These are phyloP conservation scores for Acanthosepion pharaonis DNA, from an alignment of 2,888 invertebrate genomes.

Conservation along the genomic window DNA sequence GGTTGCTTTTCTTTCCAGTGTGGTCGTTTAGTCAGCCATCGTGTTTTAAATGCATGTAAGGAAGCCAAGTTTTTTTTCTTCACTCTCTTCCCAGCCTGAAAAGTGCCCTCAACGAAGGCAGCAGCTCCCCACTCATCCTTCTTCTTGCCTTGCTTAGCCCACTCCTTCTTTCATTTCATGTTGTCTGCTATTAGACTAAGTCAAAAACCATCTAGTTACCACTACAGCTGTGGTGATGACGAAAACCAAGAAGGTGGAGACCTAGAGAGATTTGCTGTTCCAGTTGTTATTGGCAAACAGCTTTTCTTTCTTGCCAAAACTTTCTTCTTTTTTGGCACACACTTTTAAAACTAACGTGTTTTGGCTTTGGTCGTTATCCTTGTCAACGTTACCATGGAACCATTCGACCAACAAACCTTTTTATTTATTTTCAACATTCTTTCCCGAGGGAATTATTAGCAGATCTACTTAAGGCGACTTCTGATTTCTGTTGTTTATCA, in stretches of 20 bases:
- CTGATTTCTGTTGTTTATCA: too few relatives aligned
- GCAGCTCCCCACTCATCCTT: conserved; percentile 34
- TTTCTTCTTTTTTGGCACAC: background rate
- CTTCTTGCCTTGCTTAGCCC: background rate
- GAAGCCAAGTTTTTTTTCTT: background rate
- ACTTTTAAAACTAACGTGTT: background rate
- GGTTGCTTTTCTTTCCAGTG: background rate
- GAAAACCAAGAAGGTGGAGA: background rate
- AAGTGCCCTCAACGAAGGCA: background rate
- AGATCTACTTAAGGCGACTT: background rate
- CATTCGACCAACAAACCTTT: background rate
- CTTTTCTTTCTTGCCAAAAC: background rate
- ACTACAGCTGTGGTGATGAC: conserved; percentile 9
- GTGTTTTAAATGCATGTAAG: background rate
- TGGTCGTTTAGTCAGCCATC: background rate
- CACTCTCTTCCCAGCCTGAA: background rate
- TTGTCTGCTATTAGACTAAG: background rate
- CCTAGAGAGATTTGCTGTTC: background rate
- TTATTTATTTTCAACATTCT: background rate
- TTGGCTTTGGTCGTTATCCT: background rate
- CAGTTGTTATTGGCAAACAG: background rate
- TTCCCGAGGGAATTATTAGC: background rate
- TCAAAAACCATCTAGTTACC: conserved; percentile 17
- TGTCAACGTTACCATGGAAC: background rate
- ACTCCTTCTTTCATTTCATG: background rate